phyloP scores from a whole-genome alignment of 2,113 vertebrate species.

The Poeciliopsis occidentalis region DNA sequence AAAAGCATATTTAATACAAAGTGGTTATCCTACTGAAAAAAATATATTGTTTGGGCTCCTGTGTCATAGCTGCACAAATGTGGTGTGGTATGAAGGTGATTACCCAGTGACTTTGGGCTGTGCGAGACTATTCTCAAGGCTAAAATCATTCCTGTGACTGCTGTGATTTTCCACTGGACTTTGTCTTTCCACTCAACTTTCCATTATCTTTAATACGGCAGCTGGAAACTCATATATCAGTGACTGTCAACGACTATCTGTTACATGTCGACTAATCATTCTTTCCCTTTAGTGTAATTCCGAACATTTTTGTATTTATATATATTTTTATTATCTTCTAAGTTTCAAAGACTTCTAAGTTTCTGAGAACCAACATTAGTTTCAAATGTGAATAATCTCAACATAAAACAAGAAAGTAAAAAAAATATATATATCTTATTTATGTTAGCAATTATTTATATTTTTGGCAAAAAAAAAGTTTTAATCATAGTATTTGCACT shows the following conservation, averaged over 20 bases:
- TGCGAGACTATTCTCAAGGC: not conserved
- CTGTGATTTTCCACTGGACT: not conserved
- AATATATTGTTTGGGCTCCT: no score
- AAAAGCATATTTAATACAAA: no score
- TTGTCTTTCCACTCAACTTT: not conserved
- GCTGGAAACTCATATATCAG: not conserved
- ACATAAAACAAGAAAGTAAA: not conserved
- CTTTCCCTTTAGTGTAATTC: not conserved
- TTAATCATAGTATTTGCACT: not conserved
- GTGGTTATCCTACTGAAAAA: no score
- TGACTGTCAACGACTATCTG: not conserved
- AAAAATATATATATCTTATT: no score
- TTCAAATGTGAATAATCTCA: not conserved
- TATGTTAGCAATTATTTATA: no score
- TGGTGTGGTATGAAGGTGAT: not conserved
- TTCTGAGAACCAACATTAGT: no score
- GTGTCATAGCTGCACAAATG: no score
- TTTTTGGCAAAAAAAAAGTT: not conserved
- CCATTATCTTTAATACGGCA: not conserved
- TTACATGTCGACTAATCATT: not conserved
- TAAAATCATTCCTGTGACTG: not conserved
- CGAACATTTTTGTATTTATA: not conserved
- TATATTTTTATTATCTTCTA: not conserved
- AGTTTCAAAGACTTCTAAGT: no score
- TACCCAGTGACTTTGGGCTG: not conserved